Evolutionary conservation across 35 echinoderm and acorn worm species (phyloP).

Genomic region (Heliocidaris erythrogramma): DNA sequence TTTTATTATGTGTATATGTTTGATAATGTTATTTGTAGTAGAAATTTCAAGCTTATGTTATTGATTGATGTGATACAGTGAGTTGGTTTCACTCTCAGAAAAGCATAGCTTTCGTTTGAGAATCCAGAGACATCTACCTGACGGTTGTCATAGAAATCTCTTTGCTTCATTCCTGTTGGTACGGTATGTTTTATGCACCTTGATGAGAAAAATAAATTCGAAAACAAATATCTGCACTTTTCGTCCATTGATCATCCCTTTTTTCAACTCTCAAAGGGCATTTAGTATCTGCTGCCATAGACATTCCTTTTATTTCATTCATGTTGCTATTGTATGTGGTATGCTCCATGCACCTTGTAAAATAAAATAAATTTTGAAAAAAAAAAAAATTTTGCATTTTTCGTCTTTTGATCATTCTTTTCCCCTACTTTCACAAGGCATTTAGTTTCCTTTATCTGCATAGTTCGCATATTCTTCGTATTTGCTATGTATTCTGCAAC

Average conservation of each 20-base stretch:
- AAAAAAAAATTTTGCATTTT: neutral
- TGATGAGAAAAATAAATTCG: neutral
- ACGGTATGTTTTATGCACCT: neutral
- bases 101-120: neutral
- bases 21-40: neutral
- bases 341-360: neutral
- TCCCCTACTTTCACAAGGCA: neutral
- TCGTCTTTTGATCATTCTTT: neutral
- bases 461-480: neutral
- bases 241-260: neutral
- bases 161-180: neutral
- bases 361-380: neutral
- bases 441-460: neutral
- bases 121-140: neutral
- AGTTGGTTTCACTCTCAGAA: neutral
- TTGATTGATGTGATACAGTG: neutral
- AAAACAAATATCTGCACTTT: neutral
- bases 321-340: neutral
- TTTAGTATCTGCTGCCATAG: neutral
- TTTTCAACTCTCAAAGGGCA: neutral
- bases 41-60: neutral
- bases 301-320: neutral
- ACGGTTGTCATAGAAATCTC: neutral
- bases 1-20: neutral
- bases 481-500: neutral